These are phyloP conservation scores for Cichladusa arquata DNA, from an alignment of 2,113 vertebrate species.

Conservation along the genomic window DNA sequence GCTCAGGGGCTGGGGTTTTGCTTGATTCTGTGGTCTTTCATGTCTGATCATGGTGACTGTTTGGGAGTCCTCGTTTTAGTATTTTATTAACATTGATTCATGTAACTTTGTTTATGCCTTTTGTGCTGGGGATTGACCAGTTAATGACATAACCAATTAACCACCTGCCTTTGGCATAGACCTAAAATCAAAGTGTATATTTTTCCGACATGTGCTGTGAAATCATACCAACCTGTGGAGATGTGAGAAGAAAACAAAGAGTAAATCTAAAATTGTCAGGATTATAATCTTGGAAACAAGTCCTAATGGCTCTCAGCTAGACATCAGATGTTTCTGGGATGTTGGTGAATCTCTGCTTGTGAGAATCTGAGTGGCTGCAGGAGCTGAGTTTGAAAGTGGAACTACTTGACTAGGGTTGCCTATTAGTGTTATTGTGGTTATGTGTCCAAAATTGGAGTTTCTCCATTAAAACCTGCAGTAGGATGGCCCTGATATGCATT, in stretches of 20 bases:
- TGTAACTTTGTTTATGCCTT: neutral
- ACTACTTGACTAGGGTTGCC: neutral
- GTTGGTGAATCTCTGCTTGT: neutral
- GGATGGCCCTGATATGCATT: neutral
- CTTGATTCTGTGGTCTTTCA: neutral
- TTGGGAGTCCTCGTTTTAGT: neutral
- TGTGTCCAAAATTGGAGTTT: neutral
- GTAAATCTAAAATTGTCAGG: neutral
- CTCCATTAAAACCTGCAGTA: neutral
- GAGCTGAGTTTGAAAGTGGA: neutral
- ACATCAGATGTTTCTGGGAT: neutral
- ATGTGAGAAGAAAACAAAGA: neutral
- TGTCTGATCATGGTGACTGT: neutral
- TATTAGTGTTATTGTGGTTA: neutral
- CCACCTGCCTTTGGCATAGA: neutral
- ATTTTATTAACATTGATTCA: constrained; percentile 2
- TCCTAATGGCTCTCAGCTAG: neutral
- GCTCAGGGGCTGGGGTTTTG: neutral
- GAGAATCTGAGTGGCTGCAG: neutral
- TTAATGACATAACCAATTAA: neutral
- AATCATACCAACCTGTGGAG: neutral
- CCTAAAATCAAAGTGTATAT: neutral
- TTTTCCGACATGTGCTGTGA: neutral
- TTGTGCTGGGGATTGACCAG: neutral
- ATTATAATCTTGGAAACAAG: neutral